Conservation (phyloP, 2,797 vertebrate species). For the Mormyrus proboscirostris region DNA sequence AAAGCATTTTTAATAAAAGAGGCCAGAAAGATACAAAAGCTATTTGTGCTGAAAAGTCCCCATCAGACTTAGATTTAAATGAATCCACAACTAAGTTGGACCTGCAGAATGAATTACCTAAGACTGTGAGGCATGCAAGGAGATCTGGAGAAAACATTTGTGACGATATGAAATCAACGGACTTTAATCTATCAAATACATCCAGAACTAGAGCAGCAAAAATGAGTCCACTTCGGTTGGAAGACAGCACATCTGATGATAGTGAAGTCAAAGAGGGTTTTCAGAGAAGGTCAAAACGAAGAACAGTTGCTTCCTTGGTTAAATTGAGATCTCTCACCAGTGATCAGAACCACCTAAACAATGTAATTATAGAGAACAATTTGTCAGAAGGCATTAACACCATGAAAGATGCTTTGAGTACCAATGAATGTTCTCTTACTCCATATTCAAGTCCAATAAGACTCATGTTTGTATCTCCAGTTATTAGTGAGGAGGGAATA, state of each 20-base stretch:
- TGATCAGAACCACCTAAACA: conserved; percentile 13
- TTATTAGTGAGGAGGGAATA: conserved; percentile 74
- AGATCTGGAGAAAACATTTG: conserved; percentile 24
- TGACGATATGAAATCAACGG: conserved; percentile 22
- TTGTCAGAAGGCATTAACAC: neutral
- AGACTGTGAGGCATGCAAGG: conserved; percentile 29
- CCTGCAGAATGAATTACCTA: conserved; percentile 39
- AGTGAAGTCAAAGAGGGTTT: conserved; percentile 27
- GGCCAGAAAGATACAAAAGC: conserved; percentile 48
- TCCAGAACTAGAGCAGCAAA: conserved; percentile 17
- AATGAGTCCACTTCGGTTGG: neutral
- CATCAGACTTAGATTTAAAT: conserved; percentile 37
- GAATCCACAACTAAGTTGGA: conserved; percentile 20
- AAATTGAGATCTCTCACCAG: conserved; percentile 17
- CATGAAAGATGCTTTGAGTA: conserved; percentile 28
- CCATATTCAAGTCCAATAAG: conserved; percentile 87
- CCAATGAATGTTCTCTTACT: conserved; percentile 34
- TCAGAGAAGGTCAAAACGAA: conserved; percentile 30
- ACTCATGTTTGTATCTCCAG: conserved; percentile 89
- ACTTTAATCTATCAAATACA: conserved; percentile 25
- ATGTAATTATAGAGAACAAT: neutral
- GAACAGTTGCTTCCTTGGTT: conserved; percentile 23
- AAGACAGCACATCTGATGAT: conserved; percentile 18
- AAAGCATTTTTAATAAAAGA: conserved; percentile 56
- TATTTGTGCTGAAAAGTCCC: conserved; percentile 8